Evolutionary conservation across 2,888 invertebrate species (phyloP).

Genomic region (Drosophila sordidula): DNA sequence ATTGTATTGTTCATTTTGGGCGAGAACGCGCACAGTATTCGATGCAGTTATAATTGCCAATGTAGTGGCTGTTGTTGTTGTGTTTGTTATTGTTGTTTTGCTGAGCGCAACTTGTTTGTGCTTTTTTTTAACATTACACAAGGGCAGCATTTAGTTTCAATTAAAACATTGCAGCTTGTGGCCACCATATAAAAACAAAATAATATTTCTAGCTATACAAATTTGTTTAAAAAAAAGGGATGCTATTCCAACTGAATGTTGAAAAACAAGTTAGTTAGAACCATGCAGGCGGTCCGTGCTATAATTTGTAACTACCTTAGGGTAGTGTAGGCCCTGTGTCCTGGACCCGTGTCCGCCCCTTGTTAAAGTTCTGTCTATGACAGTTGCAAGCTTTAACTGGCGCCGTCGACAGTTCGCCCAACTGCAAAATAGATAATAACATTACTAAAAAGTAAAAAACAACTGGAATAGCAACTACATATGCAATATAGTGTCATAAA

Average conservation of each 20-base stretch:
- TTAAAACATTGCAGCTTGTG: slow-evolving; percentile 80
- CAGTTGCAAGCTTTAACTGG: slow-evolving; percentile 42
- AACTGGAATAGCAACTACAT: neutral
- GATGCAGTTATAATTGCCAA: slow-evolving; percentile 55
- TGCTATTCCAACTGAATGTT: slow-evolving; percentile 10
- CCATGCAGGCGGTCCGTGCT: slow-evolving; percentile 28
- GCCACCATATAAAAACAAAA: slow-evolving; percentile 57
- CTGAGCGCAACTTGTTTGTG: slow-evolving; percentile 55
- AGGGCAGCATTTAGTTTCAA: slow-evolving; percentile 79
- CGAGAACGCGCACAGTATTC: slow-evolving; percentile 38
- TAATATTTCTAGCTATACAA: slow-evolving; percentile 51
- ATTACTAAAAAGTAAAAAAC: slow-evolving; percentile 3
- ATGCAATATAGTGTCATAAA: slow-evolving; percentile 48
- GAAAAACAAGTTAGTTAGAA: slow-evolving; percentile 36
- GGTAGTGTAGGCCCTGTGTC: slow-evolving; percentile 9
- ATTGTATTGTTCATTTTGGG: slow-evolving; percentile 19
- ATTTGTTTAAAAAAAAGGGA: slow-evolving; percentile 34
- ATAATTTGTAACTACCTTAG: slow-evolving; percentile 56
- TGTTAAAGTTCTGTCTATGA: slow-evolving; percentile 33
- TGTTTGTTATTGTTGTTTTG: slow-evolving; percentile 18
- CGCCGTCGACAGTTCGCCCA: slow-evolving; percentile 41
- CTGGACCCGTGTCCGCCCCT: slow-evolving; percentile 14
- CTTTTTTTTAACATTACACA: slow-evolving; percentile 72
- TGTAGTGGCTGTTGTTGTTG: slow-evolving; percentile 22
- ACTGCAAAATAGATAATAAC: slow-evolving; percentile 45